phyloP scores from a whole-genome alignment of 2,797 vertebrate genomes.

The Aeoliscus strigatus region DNA sequence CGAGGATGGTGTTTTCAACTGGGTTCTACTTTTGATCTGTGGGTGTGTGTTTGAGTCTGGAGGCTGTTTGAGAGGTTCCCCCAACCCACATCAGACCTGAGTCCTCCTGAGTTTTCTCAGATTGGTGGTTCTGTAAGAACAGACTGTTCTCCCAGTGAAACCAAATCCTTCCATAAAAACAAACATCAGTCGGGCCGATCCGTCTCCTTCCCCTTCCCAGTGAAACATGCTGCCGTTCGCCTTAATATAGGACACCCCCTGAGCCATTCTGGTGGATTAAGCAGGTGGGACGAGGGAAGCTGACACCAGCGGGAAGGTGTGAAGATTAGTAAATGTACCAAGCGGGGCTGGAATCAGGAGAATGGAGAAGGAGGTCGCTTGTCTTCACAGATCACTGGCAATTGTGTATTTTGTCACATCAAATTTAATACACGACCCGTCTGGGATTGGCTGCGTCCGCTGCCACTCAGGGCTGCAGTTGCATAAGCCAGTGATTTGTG shows the following conservation, averaged over 20 bases:
- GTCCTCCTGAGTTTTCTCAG: too few species aligned
- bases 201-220: too few species aligned
- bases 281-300: conserved; percentile 37
- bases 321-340: conserved; percentile 37
- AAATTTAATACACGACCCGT: conserved; percentile 43
- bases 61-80: too few species aligned
- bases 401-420: conserved; percentile 57
- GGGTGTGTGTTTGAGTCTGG: too few species aligned
- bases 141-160: too few species aligned
- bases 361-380: conserved; percentile 26
- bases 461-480: conserved; percentile 36
- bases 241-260: conserved; percentile 20
- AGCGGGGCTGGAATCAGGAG: conserved; percentile 25
- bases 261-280: conserved; percentile 26
- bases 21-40: too few species aligned
- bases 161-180: too few species aligned
- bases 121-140: too few species aligned
- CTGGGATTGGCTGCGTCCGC: conserved; percentile 46
- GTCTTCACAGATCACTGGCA: conserved; percentile 49
- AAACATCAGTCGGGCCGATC: too few species aligned
- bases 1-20: too few species aligned
- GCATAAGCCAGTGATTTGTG: conserved; percentile 39
- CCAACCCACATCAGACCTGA: too few species aligned
- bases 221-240: conserved; percentile 4
- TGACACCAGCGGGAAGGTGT: conserved; percentile 31